Base-by-base conservation (phyloP, 2,888 invertebrate species). In the Parnassius mnemosyne region DNA sequence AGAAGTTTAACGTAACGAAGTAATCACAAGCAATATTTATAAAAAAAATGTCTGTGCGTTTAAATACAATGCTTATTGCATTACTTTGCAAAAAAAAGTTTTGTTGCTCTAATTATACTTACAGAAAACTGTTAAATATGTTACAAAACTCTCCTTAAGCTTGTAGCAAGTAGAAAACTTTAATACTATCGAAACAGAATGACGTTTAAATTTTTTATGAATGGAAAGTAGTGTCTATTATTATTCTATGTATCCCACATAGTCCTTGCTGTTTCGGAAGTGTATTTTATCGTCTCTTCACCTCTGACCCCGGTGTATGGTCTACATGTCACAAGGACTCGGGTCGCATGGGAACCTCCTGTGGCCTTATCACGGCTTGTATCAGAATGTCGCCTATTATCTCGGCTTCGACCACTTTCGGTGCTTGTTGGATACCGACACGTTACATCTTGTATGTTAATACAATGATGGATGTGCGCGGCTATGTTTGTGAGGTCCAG, bases 361-460 rank as follows among this genome's bases (percentile, higher is more conserved):
- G 74, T 68, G 66, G 71, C 74, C 79, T 89, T 90, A 91, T 91
- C 90, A 85, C 69, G 74, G 75, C 82, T 86, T 89, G 91, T 91
- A 91, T 91, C 90, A 79, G 78, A 82, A 81, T 90, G 90, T 90
- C 87, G 85, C 84, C 89, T 80, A 89, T 89, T 90, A 91, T 91
- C 91, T 90, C 77, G 74, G 79, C 79, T 83, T 81, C 80, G 83
- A 83, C 80, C 85, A 85, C 84, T 88, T 88, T 87, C 81, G 84
- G 83, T 78, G 83, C 87, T 85, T 88, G 89, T 89, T 78, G 79
- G 75, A 78, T 75, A 81, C 80, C 81, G 83, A 82, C 81, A 77
- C 78, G 81, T 81, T 80, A 79, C 83, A 80, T 84, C 83, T 73
- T 80, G 80, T 79, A 79, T 81, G 79, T 71, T 74, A 75, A 74